Evolutionary conservation across 2,113 vertebrate species (phyloP).

Genomic region (Cephalopholis sonnerati): DNA sequence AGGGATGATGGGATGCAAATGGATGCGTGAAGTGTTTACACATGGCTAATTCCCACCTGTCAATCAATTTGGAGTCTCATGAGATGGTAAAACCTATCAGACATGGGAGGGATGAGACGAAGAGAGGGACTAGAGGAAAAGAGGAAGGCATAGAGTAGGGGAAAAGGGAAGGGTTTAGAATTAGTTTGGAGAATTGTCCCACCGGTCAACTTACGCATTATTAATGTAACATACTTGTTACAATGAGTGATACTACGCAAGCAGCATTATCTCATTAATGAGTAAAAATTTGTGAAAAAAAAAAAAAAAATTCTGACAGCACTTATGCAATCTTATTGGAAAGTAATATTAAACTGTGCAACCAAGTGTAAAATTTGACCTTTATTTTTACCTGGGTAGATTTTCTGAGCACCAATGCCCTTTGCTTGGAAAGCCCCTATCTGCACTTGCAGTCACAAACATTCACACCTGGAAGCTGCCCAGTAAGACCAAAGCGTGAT

Average conservation of each 20-base stretch:
- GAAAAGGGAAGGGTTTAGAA: not conserved
- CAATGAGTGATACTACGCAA: not conserved
- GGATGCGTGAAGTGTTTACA: constrained; percentile 78
- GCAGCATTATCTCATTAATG: not conserved
- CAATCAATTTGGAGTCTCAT: constrained; percentile 71
- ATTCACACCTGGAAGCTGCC: not conserved
- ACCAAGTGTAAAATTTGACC: not conserved
- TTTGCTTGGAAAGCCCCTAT: not conserved
- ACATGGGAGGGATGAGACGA: constrained; percentile 13
- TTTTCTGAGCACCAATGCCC: not conserved
- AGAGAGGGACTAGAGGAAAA: constrained; percentile 15
- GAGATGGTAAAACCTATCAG: constrained; percentile 58
- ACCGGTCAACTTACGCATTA: not conserved
- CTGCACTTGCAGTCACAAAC: not conserved
- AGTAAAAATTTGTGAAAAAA: not conserved
- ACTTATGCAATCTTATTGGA: not conserved
- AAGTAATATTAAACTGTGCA: not conserved
- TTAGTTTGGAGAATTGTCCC: not conserved
- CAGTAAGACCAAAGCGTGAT: not conserved
- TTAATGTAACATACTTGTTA: not conserved
- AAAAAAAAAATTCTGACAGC: not conserved
- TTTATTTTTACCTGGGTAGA: not conserved
- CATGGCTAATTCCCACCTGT: constrained; percentile 80
- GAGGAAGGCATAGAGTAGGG: not conserved
- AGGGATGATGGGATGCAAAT: constrained; percentile 80